Conservation (phyloP, 1,140 invertebrate genomes). For the Pissodes strobi region DNA sequence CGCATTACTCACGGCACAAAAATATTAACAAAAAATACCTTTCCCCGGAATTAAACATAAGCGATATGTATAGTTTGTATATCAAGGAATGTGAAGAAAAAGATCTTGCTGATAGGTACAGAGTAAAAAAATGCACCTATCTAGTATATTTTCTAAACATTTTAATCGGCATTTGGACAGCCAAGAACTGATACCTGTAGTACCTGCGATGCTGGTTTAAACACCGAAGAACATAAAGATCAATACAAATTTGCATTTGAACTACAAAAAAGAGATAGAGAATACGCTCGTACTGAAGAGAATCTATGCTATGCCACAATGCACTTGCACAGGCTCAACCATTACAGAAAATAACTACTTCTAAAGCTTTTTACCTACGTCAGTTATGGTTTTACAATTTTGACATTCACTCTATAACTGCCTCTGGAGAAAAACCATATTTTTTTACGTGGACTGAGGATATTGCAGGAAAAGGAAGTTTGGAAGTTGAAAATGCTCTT, state of each 20-base stretch:
- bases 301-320: slow-evolving; percentile 38
- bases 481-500: slow-evolving; percentile 26
- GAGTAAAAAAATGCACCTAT: too few relatives aligned
- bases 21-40: slow-evolving; percentile 22
- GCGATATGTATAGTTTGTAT: slow-evolving; percentile 29
- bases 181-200: slow-evolving; percentile 45
- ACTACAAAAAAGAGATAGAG: slow-evolving; percentile 15
- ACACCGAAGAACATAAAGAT: slow-evolving; percentile 32
- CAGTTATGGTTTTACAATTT: slow-evolving; percentile 44
- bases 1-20: slow-evolving; percentile 24
- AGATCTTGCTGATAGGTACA: slow-evolving; percentile 14
- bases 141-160: too few relatives aligned
- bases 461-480: slow-evolving; percentile 25
- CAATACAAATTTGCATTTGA: slow-evolving; percentile 28
- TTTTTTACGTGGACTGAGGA: slow-evolving; percentile 37
- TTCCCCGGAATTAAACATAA: slow-evolving; percentile 15
- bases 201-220: slow-evolving; percentile 36
- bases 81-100: slow-evolving; percentile 22
- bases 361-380: slow-evolving; percentile 42
- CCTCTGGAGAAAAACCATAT: slow-evolving; percentile 1
- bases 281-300: neutral
- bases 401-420: slow-evolving; percentile 27
- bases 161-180: slow-evolving; percentile 27
- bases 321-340: slow-evolving; percentile 43
- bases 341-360: slow-evolving; percentile 35